Conservation (phyloP, 2,113 vertebrate genomes). For the Ophthalmotilapia sp. region DNA sequence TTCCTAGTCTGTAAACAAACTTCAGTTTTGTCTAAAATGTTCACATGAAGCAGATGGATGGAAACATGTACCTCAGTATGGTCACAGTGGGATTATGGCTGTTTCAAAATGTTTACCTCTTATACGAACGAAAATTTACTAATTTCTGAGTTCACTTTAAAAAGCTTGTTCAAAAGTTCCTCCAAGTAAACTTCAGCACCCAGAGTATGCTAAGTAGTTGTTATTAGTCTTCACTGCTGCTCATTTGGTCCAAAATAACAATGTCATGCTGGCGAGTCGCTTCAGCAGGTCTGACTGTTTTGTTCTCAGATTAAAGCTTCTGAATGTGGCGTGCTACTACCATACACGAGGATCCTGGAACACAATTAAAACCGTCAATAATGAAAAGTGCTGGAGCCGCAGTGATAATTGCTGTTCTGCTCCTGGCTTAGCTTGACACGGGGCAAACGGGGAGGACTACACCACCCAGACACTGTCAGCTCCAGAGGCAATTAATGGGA, state of each 20-base stretch:
- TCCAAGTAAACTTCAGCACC: background rate
- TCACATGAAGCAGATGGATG: background rate
- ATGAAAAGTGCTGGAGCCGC: background rate
- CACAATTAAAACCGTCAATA: constrained; percentile 4
- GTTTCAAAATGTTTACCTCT: background rate
- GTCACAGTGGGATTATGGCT: background rate
- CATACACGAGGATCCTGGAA: background rate
- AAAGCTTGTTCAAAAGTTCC: background rate
- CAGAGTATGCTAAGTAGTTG: background rate
- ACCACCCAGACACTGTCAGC: constrained; percentile 16
- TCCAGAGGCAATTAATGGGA: constrained; percentile 39
- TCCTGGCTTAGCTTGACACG: constrained; percentile 1
- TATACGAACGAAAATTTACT: accelerated
- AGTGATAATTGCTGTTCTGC: constrained; percentile 9
- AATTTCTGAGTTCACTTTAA: background rate
- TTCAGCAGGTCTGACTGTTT: background rate
- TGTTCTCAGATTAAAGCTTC: background rate
- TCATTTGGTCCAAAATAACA: background rate
- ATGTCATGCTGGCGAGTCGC: background rate
- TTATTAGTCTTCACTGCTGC: background rate
- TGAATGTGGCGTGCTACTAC: background rate
- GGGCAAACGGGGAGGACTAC: background rate
- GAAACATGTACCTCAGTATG: background rate
- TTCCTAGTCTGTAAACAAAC: background rate
- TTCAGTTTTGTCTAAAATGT: background rate